Percentiles rank a stretch among this genome's conserved stretches.
phyloP scores from a whole-genome alignment of 2,797 vertebrate genomes.

The Esox lucius region DNA sequence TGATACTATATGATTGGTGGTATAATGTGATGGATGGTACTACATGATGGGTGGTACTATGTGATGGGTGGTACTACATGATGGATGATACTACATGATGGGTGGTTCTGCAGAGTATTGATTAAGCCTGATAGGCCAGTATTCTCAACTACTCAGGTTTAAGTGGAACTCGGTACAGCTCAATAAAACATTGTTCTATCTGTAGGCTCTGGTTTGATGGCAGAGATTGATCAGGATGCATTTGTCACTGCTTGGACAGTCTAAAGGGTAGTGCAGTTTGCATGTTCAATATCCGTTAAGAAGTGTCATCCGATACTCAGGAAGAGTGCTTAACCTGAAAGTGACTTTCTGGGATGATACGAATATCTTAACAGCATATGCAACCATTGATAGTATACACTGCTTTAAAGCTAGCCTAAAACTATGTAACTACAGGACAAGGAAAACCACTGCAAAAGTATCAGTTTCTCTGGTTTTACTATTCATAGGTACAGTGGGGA shows the following conservation, averaged over 20 bases:
- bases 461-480: no score
- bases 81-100: slow-evolving; percentile 13
- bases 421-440: no score
- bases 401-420: no score
- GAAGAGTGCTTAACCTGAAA: not conserved
- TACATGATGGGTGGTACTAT: no score
- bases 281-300: not conserved
- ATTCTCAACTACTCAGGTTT: slow-evolving; percentile 53
- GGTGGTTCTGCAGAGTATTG: slow-evolving; percentile 57
- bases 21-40: no score
- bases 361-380: not conserved
- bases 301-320: slow-evolving; percentile 10
- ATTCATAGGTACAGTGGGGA: no score
- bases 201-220: slow-evolving; percentile 57
- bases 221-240: slow-evolving; percentile 65
- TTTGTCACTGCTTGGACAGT: slow-evolving; percentile 58
- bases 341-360: not conserved
- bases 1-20: no score
- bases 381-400: not conserved
- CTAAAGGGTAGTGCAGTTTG: slow-evolving; percentile 13
- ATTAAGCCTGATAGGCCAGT: slow-evolving; percentile 55
- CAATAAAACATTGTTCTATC: slow-evolving; percentile 65
- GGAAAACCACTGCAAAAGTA: no score
- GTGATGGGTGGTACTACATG: no score
- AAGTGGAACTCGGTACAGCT: slow-evolving; percentile 64